Conservation (phyloP, 2,888 invertebrate genomes). For the Elmis aenea region DNA sequence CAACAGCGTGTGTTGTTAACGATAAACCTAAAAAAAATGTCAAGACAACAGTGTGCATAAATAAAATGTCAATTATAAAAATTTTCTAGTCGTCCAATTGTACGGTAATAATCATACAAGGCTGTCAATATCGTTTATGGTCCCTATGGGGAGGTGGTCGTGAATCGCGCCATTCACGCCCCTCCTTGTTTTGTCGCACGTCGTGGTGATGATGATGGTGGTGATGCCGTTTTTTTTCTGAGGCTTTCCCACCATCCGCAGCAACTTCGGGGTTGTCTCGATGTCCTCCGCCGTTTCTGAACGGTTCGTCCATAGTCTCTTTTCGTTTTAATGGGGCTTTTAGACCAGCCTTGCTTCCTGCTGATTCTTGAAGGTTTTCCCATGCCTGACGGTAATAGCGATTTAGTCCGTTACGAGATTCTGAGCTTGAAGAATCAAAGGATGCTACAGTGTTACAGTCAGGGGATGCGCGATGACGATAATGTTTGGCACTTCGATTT, state of each 20-base stretch:
- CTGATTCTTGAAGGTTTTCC: constrained; percentile 85
- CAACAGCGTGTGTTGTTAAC: too few species aligned
- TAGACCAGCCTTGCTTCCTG: constrained; percentile 46
- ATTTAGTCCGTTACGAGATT: constrained; percentile 74
- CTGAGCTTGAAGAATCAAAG: constrained; percentile 82
- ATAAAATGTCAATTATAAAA: too few species aligned
- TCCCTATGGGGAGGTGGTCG: constrained; percentile 52
- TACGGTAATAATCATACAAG: constrained; percentile 42
- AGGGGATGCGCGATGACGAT: constrained; percentile 81
- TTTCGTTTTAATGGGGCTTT: constrained; percentile 58
- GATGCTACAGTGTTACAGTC: constrained; percentile 90
- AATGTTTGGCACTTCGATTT: constrained; percentile 79
- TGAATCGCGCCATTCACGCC: constrained; percentile 52
- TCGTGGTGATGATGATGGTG: constrained; percentile 74
- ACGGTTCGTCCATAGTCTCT: constrained; percentile 67
- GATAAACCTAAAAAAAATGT: too few species aligned
- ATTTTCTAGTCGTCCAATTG: constrained; percentile 36
- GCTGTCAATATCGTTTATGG: constrained; percentile 51
- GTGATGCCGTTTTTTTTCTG: constrained; percentile 62
- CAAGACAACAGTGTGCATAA: constrained; percentile 12
- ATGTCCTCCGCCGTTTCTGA: constrained; percentile 43
- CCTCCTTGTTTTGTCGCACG: constrained; percentile 51
- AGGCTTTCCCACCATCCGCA: constrained; percentile 46
- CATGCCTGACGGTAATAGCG: constrained; percentile 88
- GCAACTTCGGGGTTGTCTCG: constrained; percentile 64